Percentiles rank a stretch among this genome's conserved stretches.
Conservation (phyloP, 37 sponge, comb jelly and placozoan genomes). For the Diacarnus erythraeanus region DNA sequence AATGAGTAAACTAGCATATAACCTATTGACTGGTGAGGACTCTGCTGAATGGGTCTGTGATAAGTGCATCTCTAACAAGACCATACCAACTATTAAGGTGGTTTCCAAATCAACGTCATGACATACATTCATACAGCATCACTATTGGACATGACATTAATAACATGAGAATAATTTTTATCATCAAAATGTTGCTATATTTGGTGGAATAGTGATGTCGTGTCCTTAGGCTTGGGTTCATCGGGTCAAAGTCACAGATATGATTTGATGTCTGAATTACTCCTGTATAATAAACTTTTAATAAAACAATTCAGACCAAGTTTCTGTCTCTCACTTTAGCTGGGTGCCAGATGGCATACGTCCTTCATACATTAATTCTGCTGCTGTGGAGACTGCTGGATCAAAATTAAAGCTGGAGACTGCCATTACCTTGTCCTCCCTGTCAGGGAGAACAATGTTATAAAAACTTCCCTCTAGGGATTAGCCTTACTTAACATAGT, state of each 20-base stretch:
- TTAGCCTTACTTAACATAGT: slow-evolving; percentile 67
- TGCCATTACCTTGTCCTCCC: slow-evolving; percentile 80
- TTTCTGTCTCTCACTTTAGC: slow-evolving; percentile 43
- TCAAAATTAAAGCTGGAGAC: slow-evolving; percentile 68
- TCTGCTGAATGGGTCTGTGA: slow-evolving; percentile 93
- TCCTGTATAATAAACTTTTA: not conserved
- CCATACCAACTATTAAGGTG: slow-evolving; percentile 62
- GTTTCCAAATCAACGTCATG: slow-evolving; percentile 32
- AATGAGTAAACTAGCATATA: slow-evolving; percentile 75
- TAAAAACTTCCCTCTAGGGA: not conserved
- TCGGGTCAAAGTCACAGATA: slow-evolving; percentile 12
- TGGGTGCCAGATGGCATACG: slow-evolving; percentile 62
- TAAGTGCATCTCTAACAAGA: slow-evolving; percentile 56
- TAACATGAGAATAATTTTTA: too few species aligned
- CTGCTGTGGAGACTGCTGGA: slow-evolving; percentile 73
- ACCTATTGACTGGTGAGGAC: slow-evolving; percentile 81
- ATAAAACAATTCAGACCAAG: not conserved
- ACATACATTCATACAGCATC: not conserved
- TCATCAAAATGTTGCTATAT: too few species aligned
- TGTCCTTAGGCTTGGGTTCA: too few species aligned
- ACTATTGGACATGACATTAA: not conserved
- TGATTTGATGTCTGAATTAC: slow-evolving; percentile 19
- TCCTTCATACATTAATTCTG: slow-evolving; percentile 78
- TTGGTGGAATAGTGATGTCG: too few species aligned
- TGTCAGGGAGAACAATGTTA: not conserved